These are phyloP conservation scores for Leptopilina syphax DNA, from an alignment of 2,888 invertebrate species.

Conservation along the genomic window DNA sequence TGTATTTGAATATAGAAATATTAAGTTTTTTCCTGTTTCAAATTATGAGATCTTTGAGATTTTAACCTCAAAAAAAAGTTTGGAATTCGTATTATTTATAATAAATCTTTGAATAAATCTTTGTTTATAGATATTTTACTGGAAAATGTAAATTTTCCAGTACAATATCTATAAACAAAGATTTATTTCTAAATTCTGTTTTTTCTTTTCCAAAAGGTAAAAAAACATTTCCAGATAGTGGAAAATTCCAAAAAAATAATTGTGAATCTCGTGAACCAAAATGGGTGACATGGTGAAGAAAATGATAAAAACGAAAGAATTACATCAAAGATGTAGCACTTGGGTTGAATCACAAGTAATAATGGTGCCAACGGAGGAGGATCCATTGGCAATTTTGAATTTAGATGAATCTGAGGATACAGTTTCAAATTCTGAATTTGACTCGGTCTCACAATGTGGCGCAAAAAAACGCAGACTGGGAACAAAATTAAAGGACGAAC, in stretches of 20 bases:
- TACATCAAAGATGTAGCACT: slow-evolving; percentile 66
- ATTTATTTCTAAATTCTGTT: too few species aligned
- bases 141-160: too few species aligned
- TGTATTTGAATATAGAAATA: too few species aligned
- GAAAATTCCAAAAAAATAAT: background rate
- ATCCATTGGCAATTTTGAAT: slow-evolving; percentile 49
- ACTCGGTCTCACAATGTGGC: slow-evolving; percentile 72
- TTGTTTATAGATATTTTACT: too few species aligned
- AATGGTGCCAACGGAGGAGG: slow-evolving; percentile 34
- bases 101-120: too few species aligned
- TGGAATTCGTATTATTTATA: too few species aligned
- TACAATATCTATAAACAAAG: too few species aligned
- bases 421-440: slow-evolving; percentile 73
- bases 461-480: slow-evolving; percentile 66
- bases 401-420: slow-evolving; percentile 65
- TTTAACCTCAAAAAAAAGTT: too few species aligned
- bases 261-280: background rate
- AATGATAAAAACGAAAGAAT: slow-evolving; percentile 64
- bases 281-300: slow-evolving; percentile 62
- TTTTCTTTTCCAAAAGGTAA: too few species aligned
- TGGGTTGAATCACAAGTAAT: slow-evolving; percentile 69
- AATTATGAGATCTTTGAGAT: too few species aligned
- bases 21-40: too few species aligned
- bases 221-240: too few species aligned
- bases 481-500: slow-evolving; percentile 71